Percentiles rank a stretch among this genome's conserved stretches.
Evolutionary conservation across 2,888 invertebrate species (phyloP).

Genomic region (Barypeithes pellucidus): DNA sequence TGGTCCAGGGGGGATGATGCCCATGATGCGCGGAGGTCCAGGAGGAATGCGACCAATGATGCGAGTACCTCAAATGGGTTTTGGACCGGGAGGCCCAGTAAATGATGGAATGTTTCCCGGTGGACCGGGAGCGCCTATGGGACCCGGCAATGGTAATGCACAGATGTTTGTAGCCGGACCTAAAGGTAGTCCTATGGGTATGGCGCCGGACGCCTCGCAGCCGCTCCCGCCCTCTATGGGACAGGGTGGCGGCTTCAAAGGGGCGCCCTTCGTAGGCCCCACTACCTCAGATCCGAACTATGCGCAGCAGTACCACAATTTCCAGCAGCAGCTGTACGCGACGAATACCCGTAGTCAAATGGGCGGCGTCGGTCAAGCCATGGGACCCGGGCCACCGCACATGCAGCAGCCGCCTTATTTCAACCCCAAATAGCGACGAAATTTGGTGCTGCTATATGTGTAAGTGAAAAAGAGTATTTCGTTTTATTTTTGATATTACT

Average conservation of each 20-base stretch:
- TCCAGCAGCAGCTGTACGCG: constrained; percentile 95
- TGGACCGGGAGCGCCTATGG: constrained; percentile 61
- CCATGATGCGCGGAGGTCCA: constrained; percentile 65
- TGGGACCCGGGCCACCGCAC: constrained; percentile 70
- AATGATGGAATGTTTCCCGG: constrained; percentile 61
- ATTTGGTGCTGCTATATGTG: constrained; percentile 66
- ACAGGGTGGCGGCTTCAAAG: constrained; percentile 81
- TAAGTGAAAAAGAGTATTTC: constrained; percentile 64
- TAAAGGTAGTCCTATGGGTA: constrained; percentile 75
- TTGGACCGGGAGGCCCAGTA: constrained; percentile 60
- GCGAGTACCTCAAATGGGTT: constrained; percentile 60
- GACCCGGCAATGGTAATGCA: constrained; percentile 60
- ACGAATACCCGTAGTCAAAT: constrained; percentile 83
- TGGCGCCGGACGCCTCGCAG: constrained; percentile 79
- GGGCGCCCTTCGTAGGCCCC: constrained; percentile 87
- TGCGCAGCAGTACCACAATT: constrained; percentile 96
- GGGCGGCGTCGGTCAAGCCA: constrained; percentile 69
- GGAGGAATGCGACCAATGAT: constrained; percentile 66
- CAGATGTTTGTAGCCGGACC: constrained; percentile 76
- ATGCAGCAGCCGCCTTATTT: constrained; percentile 71
- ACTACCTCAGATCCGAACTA: constrained; percentile 93
- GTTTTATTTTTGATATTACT: constrained; percentile 71
- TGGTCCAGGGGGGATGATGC: constrained; percentile 64
- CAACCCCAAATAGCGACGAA: constrained; percentile 69
- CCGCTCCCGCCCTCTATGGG: constrained; percentile 87